Percentiles rank a stretch among this genome's conserved stretches.
Evolutionary conservation across 1,140 invertebrate species (phyloP).

Genomic region (Pectinophora gossypiella): DNA sequence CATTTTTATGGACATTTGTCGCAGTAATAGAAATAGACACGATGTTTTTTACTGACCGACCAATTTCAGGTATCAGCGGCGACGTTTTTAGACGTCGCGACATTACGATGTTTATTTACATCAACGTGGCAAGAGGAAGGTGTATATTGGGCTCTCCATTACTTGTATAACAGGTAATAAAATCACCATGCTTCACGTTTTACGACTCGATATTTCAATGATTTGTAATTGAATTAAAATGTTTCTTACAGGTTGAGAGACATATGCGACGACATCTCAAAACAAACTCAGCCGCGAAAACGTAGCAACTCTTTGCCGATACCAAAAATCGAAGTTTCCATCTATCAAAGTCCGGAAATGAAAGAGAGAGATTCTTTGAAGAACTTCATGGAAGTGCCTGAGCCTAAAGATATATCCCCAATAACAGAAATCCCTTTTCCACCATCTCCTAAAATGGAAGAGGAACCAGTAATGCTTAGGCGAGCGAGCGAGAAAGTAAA

Average conservation of each 20-base stretch:
- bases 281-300: conserved; percentile 84
- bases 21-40: too few species aligned
- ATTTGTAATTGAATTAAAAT: not conserved
- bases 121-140: conserved; percentile 98
- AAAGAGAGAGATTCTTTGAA: conserved; percentile 82
- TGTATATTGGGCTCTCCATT: conserved; percentile 97
- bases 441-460: conserved; percentile 70
- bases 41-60: too few species aligned
- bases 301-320: conserved; percentile 95
- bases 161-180: conserved; percentile 87
- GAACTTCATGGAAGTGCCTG: conserved; percentile 86
- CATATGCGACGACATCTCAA: conserved; percentile 86
- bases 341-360: conserved; percentile 85
- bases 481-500: conserved; percentile 88
- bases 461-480: conserved; percentile 76
- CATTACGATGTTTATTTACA: conserved; percentile 96
- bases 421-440: conserved; percentile 66
- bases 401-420: conserved; percentile 78
- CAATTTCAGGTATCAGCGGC: conserved; percentile 88
- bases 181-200: not conserved
- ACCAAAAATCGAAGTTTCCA: conserved; percentile 92
- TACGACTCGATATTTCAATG: not conserved
- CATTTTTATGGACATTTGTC: too few species aligned
- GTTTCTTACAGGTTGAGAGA: conserved; percentile 80
- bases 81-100: conserved; percentile 96